Evolutionary conservation across 92 coral and sea anemone genomes (phyloP).

Genomic region (Palythoa grandiflora): DNA sequence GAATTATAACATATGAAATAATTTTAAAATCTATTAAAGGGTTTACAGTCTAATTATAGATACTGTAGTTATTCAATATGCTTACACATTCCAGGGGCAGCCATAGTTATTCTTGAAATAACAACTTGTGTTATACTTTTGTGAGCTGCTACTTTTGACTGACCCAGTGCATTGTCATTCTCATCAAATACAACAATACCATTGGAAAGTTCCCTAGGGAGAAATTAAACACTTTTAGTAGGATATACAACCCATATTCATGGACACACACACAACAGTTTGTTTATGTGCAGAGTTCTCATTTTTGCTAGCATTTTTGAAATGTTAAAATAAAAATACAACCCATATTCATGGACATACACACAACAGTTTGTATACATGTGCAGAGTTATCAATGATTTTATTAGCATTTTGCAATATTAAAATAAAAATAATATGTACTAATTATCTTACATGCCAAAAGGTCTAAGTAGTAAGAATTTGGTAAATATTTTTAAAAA

Average conservation of each 20-base stretch:
- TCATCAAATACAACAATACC: conserved; percentile 90
- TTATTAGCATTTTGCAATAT: no score
- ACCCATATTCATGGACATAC: background rate
- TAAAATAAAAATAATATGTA: no score
- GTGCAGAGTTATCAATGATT: no score
- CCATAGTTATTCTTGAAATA: conserved; percentile 85
- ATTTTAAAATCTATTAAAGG: background rate
- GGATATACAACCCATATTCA: background rate
- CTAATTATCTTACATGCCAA: no score
- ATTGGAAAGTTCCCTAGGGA: conserved; percentile 72
- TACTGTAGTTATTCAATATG: no score
- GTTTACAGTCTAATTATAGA: no score
- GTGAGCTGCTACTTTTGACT: conserved; percentile 77
- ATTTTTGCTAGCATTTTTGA: no score
- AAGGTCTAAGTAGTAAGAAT: no score
- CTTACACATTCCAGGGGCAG: conserved; percentile 96
- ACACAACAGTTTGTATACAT: background rate
- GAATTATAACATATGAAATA: background rate
- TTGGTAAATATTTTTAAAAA: no score
- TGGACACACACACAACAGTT: background rate
- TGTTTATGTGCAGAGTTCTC: no score
- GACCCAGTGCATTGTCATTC: conserved; percentile 75
- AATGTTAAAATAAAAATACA: no score
- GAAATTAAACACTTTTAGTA: background rate
- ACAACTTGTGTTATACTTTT: conserved; percentile 88